Evolutionary conservation across 2,797 vertebrate species (phyloP), one percentile per base, ranked within the genome.

Genomic region (Anableps anableps): DNA sequence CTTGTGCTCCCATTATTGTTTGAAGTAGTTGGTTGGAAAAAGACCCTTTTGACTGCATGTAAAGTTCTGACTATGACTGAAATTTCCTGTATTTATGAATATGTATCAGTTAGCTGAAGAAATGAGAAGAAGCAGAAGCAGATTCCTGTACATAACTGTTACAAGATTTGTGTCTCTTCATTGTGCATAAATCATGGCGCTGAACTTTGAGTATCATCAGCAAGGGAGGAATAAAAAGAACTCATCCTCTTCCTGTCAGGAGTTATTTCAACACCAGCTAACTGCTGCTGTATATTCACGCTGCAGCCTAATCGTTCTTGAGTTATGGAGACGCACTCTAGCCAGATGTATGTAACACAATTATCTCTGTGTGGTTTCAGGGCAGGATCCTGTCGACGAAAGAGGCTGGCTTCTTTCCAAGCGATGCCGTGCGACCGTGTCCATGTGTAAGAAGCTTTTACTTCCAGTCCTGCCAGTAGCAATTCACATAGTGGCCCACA

Each of bases 371-470:
- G 77, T 95, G 92, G 77, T 95, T 93, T 85, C 95, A 99, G 98
- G 98, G 98, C 80, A 97, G 96, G 95, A 97, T 98, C 93, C 92
- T 97, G 94, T 93, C 96, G 64, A 98, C 96, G 26, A 97, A 97
- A 89, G 98, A 99, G 84, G 94, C 97, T 92, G 98, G 98, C 94
- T 99, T 97, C 95, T 99, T 99, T 89, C 98, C 98, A 77, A 99
- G 98, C 83, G 96, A 99, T 34, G 96, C 97, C 31, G 98, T 99
- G 84, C 98, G 97, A 91, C 98, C 98, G 2, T 97, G 95, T 78
- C 98, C 98, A 19, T 99, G 97, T 92, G 98, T 99, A 96, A 97
- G 98, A 96, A 95, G 51, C 80, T 11, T 77, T 89, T 77, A 78
- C 87, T 86, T 78, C 48, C 86, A 77, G 4, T 84, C 53, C 66